A percentile compares a stretch with the other conserved stretches of the same genome.
phyloP scores from a whole-genome alignment of 2,797 vertebrate species.

The Martes flavigula region DNA sequence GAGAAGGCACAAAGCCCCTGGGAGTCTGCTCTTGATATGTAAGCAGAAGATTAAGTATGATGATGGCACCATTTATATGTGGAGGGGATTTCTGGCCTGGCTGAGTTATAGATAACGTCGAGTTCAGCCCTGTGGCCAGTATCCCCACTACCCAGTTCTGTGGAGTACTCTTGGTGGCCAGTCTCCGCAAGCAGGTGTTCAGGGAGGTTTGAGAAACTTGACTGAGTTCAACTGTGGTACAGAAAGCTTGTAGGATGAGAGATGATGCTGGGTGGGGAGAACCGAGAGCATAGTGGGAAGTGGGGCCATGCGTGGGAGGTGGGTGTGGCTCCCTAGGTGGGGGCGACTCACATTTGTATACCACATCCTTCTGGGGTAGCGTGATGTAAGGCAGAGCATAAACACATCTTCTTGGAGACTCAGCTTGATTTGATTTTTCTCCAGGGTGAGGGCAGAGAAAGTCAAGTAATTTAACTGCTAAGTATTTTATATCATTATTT shows the following conservation, averaged over 20 bases:
- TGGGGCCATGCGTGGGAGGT: fast-evolving
- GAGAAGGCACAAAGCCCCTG: not conserved
- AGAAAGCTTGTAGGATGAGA: not conserved
- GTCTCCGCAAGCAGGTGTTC: not conserved
- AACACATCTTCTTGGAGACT: not conserved
- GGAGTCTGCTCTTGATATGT: not conserved
- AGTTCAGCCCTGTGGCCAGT: not conserved
- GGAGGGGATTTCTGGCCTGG: not conserved
- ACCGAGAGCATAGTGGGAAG: not conserved
- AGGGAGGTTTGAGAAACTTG: not conserved
- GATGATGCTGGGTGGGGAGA: not conserved
- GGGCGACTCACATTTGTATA: not conserved
- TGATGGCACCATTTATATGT: not conserved
- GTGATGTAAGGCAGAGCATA: not conserved
- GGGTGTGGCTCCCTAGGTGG: not conserved
- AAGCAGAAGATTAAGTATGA: not conserved
- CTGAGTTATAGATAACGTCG: not conserved
- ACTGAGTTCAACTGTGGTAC: not conserved
- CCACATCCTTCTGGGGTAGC: not conserved
- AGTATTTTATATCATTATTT: conserved; percentile 32
- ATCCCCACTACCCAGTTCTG: no score
- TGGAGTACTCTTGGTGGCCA: not conserved
- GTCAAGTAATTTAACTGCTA: conserved; percentile 40
- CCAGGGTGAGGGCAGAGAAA: not conserved
- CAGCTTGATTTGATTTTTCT: not conserved